Conservation (phyloP, 2,797 vertebrate genomes). For the Remorina albescens region DNA sequence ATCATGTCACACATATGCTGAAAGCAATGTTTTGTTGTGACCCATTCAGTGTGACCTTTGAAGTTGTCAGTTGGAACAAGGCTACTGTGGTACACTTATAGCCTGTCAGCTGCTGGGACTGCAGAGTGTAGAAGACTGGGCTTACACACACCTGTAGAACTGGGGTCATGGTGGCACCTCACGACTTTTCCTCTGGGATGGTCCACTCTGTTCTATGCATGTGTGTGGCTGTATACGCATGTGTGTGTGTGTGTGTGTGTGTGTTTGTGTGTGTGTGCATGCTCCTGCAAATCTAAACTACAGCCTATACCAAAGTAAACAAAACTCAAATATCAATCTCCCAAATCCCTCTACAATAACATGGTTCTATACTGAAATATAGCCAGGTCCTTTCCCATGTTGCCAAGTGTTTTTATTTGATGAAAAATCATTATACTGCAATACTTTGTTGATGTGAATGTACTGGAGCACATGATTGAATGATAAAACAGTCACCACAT, state of each 20-base stretch:
- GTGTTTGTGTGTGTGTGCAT: background rate
- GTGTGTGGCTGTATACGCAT: background rate
- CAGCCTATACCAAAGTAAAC: conserved; percentile 16
- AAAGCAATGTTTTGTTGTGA: conserved; percentile 65
- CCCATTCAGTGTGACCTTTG: conserved; percentile 65
- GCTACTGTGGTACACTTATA: conserved; percentile 67
- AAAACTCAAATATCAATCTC: conserved; percentile 18
- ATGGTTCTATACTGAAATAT: conserved; percentile 25
- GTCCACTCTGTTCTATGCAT: conserved; percentile 1
- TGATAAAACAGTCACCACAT: conserved; percentile 30
- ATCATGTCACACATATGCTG: conserved; percentile 58
- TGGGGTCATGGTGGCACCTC: conserved; percentile 54
- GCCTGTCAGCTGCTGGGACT: conserved; percentile 65
- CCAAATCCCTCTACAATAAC: conserved; percentile 13
- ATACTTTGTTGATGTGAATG: conserved; percentile 39
- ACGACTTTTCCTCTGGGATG: conserved; percentile 43
- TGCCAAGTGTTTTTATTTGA: conserved; percentile 22
- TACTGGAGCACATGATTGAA: too few relatives aligned
- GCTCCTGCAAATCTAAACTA: conserved; percentile 25
- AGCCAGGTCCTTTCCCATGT: too few relatives aligned
- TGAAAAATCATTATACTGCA: conserved; percentile 25
- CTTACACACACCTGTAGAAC: conserved; percentile 60
- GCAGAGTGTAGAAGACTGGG: conserved; percentile 40
- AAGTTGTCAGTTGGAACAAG: conserved; percentile 60
- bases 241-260: background rate